A percentile compares a stretch with the other conserved stretches of the same genome.
Evolutionary conservation across 2,113 vertebrate genomes (phyloP).

Genomic region (Crotalus viridis): DNA sequence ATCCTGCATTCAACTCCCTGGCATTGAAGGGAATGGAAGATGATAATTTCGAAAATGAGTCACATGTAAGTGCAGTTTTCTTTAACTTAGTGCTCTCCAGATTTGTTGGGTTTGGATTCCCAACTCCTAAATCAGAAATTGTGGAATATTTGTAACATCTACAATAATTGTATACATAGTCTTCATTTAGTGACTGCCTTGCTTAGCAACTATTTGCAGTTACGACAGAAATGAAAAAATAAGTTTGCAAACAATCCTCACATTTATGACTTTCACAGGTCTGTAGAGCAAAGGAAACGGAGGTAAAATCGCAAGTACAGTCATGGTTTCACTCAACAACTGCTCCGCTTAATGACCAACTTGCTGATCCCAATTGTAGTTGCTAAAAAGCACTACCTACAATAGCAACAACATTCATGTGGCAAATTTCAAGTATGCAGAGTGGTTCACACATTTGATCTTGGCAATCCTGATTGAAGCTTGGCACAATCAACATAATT

Average conservation of each 20-base stretch:
- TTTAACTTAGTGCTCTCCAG: not conserved
- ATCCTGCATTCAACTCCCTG: not conserved
- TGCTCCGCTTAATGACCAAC: not conserved
- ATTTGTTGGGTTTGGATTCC: not conserved
- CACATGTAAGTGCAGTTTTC: not conserved
- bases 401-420: not conserved
- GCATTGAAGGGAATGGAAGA: not conserved
- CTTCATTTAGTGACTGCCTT: not conserved
- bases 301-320: not conserved
- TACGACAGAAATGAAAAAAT: not conserved
- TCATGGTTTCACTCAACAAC: not conserved
- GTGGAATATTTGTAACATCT: not conserved
- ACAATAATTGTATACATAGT: not conserved
- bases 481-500: not conserved
- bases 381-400: not conserved
- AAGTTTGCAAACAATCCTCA: not conserved
- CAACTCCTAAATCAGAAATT: not conserved
- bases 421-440: not conserved
- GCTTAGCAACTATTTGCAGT: not conserved
- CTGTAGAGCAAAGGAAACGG: not conserved
- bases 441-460: not conserved
- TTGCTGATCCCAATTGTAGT: not conserved
- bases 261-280: not conserved
- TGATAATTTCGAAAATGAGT: not conserved
- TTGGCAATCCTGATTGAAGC: not conserved